Conservation (phyloP, 37 sponge, comb jelly and placozoan species). For the Haliclona indistincta region DNA sequence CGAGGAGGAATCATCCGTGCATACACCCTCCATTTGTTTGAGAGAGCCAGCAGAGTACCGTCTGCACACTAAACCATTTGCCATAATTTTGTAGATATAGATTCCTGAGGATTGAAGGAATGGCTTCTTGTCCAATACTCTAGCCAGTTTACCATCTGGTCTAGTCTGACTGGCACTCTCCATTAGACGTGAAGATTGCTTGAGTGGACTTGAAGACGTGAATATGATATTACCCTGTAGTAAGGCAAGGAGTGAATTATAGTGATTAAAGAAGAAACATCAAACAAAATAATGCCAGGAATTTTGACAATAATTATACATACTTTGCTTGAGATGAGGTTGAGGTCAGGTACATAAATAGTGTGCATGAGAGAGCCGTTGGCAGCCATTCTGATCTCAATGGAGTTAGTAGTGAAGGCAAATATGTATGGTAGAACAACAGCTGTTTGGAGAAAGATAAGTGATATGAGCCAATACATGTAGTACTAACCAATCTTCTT, state of each 20-base stretch:
- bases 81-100: neutral
- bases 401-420: conserved; percentile 59
- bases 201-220: neutral
- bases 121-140: neutral
- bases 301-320: conserved; percentile 16
- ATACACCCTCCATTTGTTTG: too few relatives aligned
- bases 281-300: neutral
- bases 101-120: neutral
- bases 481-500: conserved; percentile 15
- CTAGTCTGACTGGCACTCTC: neutral
- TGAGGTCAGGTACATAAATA: conserved; percentile 58
- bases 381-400: conserved; percentile 70
- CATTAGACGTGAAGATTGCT: neutral
- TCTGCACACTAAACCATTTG: neutral
- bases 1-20: too few relatives aligned
- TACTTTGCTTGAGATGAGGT: conserved; percentile 67
- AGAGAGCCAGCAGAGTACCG: neutral
- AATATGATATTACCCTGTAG: conserved; percentile 4
- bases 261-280: neutral
- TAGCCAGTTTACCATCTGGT: neutral
- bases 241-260: neutral
- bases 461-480: neutral
- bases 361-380: conserved; percentile 82
- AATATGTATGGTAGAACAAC: conserved; percentile 60
- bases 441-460: conserved; percentile 14